Base-by-base conservation (phyloP, 1,140 invertebrate genomes). In the Neelides sp. region DNA sequence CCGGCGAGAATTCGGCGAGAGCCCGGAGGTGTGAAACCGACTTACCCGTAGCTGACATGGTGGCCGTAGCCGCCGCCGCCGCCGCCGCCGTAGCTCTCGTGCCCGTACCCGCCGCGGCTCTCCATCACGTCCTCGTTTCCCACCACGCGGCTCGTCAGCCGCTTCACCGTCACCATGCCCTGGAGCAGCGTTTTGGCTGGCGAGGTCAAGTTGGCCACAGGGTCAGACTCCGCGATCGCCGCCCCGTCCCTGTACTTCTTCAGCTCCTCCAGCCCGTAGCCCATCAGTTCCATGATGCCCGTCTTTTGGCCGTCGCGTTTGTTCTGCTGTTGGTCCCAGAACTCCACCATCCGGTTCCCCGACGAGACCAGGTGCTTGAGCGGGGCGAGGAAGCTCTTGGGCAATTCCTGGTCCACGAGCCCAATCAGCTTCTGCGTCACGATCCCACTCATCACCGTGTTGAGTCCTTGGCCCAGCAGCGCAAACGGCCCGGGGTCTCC, bases 21-120 rank as follows among this genome's bases (percentile, higher is more conserved):
- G 20, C 4, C 4, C 4, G 26, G 26, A 43, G 41, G 4, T 10
- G 7, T 7, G 19, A 26, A 23, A 24, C 23, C 7, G 22, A 26
- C 47, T 49, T 55, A 61, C 58, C 58, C 58, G 23, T 61, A 61
- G 46, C 58, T 57, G n/a, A 57, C 48, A 36, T 56, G 49, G 27
- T 54, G 52, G 10, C 58, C 58, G 4, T 48, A 52, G 10, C 56
- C 56, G 7, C 50, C 36, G 15, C 55, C 55, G n/a, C 50, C 50
- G 2, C 48, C 46, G 20, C 41, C 24, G 1, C 55, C 58, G 26
- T 53, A 52, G 7, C 50, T 32, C 7, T 46, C 54, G 23, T 56
- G 41, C 17, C 50, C 55, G 34, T 61, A 57, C 1, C 49, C 52
- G 20, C 50, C 50, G 30, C 59, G 35, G 30, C 49, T 50, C 22